These are phyloP conservation scores for Gymnocephalus cernua DNA, from an alignment of 2,113 vertebrate genomes.

Conservation along the genomic window DNA sequence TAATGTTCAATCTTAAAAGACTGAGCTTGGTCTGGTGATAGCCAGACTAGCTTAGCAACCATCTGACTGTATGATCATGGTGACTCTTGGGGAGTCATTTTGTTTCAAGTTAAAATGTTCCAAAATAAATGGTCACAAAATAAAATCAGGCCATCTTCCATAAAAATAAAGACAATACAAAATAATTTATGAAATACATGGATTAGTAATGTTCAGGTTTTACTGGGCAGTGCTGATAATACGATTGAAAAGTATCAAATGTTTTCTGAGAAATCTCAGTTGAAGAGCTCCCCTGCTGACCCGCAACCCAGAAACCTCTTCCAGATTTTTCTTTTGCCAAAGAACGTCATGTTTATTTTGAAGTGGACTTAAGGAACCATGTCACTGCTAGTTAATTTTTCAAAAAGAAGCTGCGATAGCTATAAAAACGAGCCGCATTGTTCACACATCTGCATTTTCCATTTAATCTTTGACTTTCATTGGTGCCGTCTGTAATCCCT, in stretches of 20 bases:
- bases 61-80: conserved; percentile 16
- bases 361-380: conserved; percentile 69
- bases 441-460: conserved; percentile 85
- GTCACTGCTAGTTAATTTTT: conserved; percentile 76
- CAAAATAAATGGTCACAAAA: conserved; percentile 24
- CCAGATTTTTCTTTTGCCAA: conserved; percentile 35
- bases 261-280: conserved; percentile 38
- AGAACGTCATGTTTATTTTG: conserved; percentile 70
- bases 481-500: conserved; percentile 84
- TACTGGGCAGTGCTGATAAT: conserved; percentile 30
- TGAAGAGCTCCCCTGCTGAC: conserved; percentile 31
- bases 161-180: conserved; percentile 37
- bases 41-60: not conserved
- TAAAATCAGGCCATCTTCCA: conserved; percentile 19
- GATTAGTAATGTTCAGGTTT: conserved; percentile 13
- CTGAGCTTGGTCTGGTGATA: no score
- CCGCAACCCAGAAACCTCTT: conserved; percentile 36
- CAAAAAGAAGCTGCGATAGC: conserved; percentile 70
- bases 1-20: no score
- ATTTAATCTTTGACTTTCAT: conserved; percentile 84
- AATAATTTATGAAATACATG: conserved; percentile 3
- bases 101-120: conserved; percentile 38
- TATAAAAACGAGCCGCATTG: conserved; percentile 78
- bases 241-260: conserved; percentile 41
- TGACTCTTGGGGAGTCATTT: conserved; percentile 12